phyloP scores from a whole-genome alignment of 2,797 vertebrate genomes.

The Sebastes paucispinis region DNA sequence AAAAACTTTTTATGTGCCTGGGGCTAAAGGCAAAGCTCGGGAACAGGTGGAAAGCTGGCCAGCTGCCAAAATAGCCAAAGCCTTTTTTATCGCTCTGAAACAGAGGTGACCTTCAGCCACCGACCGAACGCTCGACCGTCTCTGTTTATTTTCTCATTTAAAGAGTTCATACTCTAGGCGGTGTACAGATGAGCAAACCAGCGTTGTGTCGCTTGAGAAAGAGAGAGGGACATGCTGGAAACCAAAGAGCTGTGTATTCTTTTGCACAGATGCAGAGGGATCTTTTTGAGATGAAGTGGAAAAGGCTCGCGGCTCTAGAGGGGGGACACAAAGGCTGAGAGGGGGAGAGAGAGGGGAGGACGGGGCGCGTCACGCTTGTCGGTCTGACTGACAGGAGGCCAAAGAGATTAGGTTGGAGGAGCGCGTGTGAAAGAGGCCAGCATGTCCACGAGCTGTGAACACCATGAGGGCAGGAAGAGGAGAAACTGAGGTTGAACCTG shows the following conservation, averaged over 20 bases:
- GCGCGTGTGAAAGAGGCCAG: slow-evolving; percentile 29
- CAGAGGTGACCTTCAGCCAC: slow-evolving; percentile 71
- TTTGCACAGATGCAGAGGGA: slow-evolving; percentile 16
- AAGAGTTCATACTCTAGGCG: slow-evolving; percentile 37
- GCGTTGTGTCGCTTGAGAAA: not conserved
- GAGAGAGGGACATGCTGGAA: slow-evolving; percentile 13
- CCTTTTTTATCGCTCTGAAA: slow-evolving; percentile 66
- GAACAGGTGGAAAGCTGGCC: slow-evolving; percentile 61
- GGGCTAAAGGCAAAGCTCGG: slow-evolving; percentile 22
- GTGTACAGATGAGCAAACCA: slow-evolving; percentile 25
- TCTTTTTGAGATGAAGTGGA: slow-evolving; percentile 37
- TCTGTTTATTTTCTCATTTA: slow-evolving; percentile 52
- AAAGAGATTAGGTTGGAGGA: slow-evolving; percentile 44
- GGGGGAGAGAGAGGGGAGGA: slow-evolving; percentile 1
- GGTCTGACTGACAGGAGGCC: slow-evolving; percentile 45
- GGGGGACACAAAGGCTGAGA: slow-evolving; percentile 33
- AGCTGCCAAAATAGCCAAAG: slow-evolving; percentile 70
- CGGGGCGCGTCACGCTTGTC: slow-evolving; percentile 35
- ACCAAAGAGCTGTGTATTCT: slow-evolving; percentile 16
- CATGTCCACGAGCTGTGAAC: slow-evolving; percentile 42
- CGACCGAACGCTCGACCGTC: slow-evolving; percentile 12
- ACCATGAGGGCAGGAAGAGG: slow-evolving; percentile 9
- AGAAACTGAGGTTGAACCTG: slow-evolving; percentile 11
- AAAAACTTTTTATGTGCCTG: slow-evolving; percentile 20
- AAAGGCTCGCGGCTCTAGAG: slow-evolving; percentile 15